Conservation (phyloP, 2,113 vertebrate species). For the Lontra canadensis region DNA sequence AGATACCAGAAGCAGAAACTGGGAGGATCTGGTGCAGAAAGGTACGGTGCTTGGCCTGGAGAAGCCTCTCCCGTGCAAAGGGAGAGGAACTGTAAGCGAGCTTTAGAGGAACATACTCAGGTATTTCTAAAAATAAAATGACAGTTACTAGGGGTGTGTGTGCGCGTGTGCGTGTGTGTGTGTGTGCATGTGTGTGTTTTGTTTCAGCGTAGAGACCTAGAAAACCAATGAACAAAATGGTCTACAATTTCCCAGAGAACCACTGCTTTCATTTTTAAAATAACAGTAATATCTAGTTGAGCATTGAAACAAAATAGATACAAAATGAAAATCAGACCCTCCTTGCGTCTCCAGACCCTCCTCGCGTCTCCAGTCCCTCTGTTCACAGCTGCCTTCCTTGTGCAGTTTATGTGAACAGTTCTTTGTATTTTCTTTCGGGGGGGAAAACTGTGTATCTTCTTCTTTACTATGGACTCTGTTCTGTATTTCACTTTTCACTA, state of each 20-base stretch:
- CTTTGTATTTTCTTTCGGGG: neutral
- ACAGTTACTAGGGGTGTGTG: neutral
- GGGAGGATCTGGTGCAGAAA: neutral
- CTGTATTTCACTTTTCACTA: neutral
- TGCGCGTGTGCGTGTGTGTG: neutral
- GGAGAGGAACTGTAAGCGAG: neutral
- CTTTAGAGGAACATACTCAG: neutral
- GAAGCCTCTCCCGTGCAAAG: neutral
- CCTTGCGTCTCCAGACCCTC: neutral
- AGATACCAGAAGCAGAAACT: neutral
- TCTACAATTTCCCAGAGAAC: constrained; percentile 37
- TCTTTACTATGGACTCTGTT: neutral
- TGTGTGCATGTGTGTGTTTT: neutral
- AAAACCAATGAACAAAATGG: neutral
- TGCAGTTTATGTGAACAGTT: neutral
- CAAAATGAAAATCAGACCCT: constrained; percentile 37
- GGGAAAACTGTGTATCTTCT: neutral
- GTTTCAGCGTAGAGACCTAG: neutral
- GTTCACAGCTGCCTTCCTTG: neutral
- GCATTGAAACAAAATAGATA: constrained; percentile 44
- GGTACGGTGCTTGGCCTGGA: neutral
- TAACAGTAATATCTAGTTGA: neutral
- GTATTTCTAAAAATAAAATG: neutral
- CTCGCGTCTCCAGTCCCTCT: neutral
- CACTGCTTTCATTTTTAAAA: constrained; percentile 34